Evolutionary conservation across 2,888 invertebrate species (phyloP).

Genomic region (Asteroscopus sphinx): DNA sequence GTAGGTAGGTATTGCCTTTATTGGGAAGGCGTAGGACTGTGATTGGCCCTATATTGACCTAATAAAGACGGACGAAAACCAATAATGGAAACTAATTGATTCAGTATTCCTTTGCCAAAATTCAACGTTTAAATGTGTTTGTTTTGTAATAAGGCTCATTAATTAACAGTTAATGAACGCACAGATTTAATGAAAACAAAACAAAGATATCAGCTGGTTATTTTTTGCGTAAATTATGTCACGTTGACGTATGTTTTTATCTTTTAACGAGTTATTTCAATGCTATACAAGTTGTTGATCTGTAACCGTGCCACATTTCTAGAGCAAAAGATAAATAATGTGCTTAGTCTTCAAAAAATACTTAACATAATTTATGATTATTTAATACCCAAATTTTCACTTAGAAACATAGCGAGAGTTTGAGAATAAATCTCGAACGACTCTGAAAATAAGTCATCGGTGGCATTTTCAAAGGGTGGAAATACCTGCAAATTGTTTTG

Average conservation of each 20-base stretch:
- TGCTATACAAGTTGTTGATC: background rate
- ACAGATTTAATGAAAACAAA: constrained; percentile 25
- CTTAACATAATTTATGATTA: too few relatives aligned
- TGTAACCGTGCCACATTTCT: too few relatives aligned
- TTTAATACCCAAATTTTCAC: too few relatives aligned
- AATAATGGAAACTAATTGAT: constrained; percentile 16
- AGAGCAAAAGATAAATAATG: too few relatives aligned
- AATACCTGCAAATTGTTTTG: too few relatives aligned
- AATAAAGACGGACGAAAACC: constrained; percentile 5
- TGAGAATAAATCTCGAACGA: too few relatives aligned
- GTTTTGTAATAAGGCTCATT: constrained; percentile 21
- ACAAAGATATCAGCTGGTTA: constrained; percentile 18
- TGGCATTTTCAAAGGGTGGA: too few relatives aligned
- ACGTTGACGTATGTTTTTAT: constrained; percentile 22
- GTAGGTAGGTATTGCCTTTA: constrained; percentile 1
- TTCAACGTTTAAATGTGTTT: constrained; percentile 15
- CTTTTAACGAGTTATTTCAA: constrained; percentile 9
- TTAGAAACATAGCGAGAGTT: too few relatives aligned
- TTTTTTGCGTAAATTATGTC: constrained; percentile 27
- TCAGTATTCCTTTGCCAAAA: constrained; percentile 25
- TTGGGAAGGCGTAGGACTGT: background rate
- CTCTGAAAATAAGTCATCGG: too few relatives aligned
- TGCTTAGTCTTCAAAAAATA: too few relatives aligned
- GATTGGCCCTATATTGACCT: background rate
- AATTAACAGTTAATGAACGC: constrained; percentile 19